A percentile compares a stretch with the other conserved stretches of the same genome.
Conservation (phyloP, 2,113 vertebrate genomes). For the Ctenodactylus gundi region DNA sequence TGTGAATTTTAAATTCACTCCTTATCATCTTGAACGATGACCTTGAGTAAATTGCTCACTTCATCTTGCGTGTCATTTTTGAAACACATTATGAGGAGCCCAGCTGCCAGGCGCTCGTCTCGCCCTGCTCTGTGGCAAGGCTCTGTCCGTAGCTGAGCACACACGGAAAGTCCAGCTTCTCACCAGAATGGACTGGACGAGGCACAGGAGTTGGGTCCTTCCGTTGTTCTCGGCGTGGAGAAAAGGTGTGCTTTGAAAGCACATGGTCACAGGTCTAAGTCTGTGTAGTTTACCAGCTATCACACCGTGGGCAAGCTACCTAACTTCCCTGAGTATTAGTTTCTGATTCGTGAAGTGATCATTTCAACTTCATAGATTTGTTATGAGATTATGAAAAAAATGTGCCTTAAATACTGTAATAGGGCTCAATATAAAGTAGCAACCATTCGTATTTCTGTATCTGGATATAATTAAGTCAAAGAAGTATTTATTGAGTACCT, state of each 20-base stretch:
- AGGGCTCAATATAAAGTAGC: not conserved
- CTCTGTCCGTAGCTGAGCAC: not conserved
- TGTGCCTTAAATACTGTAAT: not conserved
- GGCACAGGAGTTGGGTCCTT: too few species aligned
- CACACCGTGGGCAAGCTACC: not conserved
- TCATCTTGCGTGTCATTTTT: not conserved
- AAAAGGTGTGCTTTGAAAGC: not conserved
- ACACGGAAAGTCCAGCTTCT: not conserved
- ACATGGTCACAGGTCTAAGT: not conserved
- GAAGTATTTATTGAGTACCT: not conserved
- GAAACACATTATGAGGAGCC: not conserved
- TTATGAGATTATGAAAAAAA: not conserved
- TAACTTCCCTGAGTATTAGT: not conserved
- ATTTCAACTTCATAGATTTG: not conserved
- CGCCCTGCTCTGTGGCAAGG: not conserved
- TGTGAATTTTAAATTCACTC: conserved; percentile 26
- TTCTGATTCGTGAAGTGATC: conserved; percentile 22
- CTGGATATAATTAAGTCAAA: not conserved
- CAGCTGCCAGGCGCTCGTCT: not conserved
- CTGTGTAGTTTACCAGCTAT: not conserved
- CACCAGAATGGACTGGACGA: not conserved
- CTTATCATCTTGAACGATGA: conserved; percentile 36
- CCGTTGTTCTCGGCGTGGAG: not conserved
- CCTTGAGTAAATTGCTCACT: conserved; percentile 50
- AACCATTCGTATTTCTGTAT: not conserved